Conservation (phyloP, 2,113 vertebrate species). For the Melanotaenia duboulayi region DNA sequence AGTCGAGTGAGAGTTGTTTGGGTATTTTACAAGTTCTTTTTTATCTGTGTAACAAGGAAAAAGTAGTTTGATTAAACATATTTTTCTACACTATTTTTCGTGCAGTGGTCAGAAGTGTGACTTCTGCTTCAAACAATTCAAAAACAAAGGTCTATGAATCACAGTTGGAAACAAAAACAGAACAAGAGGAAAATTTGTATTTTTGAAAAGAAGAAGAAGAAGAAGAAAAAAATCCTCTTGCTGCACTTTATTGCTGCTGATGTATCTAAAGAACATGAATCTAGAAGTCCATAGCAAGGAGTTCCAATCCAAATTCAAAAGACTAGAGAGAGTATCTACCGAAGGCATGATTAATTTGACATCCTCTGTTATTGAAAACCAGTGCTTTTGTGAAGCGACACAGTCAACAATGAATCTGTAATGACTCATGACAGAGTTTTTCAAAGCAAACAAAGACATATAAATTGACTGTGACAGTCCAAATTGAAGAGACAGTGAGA, state of each 20-base stretch:
- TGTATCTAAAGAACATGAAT: not conserved
- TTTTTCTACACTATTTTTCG: not conserved
- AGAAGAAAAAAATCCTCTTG: not conserved
- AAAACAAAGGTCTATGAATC: no score
- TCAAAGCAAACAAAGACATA: constrained; percentile 60
- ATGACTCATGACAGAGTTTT: constrained; percentile 68
- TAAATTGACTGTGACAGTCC: constrained; percentile 60
- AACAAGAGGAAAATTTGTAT: not conserved
- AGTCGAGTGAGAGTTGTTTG: no score
- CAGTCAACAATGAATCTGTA: constrained; percentile 63
- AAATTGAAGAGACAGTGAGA: constrained; percentile 56
- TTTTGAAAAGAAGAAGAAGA: not conserved
- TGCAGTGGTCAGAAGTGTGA: no score
- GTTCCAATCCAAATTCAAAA: constrained; percentile 32
- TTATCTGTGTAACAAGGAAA: no score
- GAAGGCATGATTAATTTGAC: constrained; percentile 67
- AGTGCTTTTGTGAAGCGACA: constrained; percentile 50
- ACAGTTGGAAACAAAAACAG: not conserved
- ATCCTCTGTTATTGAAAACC: constrained; percentile 52
- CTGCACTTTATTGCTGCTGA: constrained; percentile 7
- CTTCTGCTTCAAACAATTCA: no score
- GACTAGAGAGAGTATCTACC: constrained; percentile 34
- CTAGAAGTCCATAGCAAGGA: constrained; percentile 6
- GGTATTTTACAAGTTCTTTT: no score
- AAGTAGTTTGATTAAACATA: no score